These are phyloP conservation scores for Toxotes chatareus DNA, from an alignment of 2,113 vertebrate species.

Conservation along the genomic window DNA sequence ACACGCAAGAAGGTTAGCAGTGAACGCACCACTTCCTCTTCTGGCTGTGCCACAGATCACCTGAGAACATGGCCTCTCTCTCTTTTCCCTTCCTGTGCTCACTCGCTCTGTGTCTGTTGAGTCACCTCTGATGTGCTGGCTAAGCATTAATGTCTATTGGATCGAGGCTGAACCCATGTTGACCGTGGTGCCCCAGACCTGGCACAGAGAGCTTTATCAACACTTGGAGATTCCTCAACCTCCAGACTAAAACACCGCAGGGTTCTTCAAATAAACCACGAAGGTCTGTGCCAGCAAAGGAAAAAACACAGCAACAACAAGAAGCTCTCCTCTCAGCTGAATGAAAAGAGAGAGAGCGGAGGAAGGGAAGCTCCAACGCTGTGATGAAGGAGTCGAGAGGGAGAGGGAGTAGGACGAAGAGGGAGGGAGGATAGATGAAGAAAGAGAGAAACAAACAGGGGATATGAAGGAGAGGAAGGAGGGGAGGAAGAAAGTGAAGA, in stretches of 20 bases:
- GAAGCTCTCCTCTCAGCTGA: conserved; percentile 39
- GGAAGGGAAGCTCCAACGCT: conserved; percentile 4
- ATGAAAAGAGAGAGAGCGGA: conserved; percentile 25
- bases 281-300: conserved; percentile 40
- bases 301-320: conserved; percentile 26
- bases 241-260: conserved; percentile 53
- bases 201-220: conserved; percentile 59
- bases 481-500: conserved; percentile 25
- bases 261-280: conserved; percentile 65
- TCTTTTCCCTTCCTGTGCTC: background rate
- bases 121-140: conserved; percentile 62
- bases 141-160: conserved; percentile 43
- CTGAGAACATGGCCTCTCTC: background rate
- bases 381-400: conserved; percentile 33
- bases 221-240: conserved; percentile 58
- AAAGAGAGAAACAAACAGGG: conserved; percentile 2
- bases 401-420: background rate
- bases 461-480: background rate
- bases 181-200: conserved; percentile 5
- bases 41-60: background rate
- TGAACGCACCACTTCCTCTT: background rate
- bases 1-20: conserved; percentile 42
- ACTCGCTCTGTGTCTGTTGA: background rate
- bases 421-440: background rate
- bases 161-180: conserved; percentile 51